These are phyloP conservation scores for Strix uralensis DNA, from an alignment of 2,113 vertebrate species.

Conservation along the genomic window DNA sequence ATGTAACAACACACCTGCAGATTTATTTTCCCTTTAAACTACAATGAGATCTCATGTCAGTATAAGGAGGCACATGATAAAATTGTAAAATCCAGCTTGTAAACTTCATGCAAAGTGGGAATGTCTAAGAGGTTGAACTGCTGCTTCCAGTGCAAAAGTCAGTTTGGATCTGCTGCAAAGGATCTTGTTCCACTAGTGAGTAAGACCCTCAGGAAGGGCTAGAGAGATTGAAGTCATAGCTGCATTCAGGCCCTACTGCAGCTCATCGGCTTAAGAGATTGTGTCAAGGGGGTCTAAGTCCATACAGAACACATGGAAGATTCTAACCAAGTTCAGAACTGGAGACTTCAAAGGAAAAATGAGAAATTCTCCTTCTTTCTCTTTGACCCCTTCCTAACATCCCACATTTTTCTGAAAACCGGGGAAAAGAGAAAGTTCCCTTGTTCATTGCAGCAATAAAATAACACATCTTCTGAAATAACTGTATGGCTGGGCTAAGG, in stretches of 20 bases:
- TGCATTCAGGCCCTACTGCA: not conserved
- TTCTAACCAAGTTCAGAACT: not conserved
- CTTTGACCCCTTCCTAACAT: not conserved
- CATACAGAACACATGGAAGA: not conserved
- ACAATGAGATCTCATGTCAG: not conserved
- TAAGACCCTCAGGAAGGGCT: not conserved
- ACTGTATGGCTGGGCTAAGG: not conserved
- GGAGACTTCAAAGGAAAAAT: not conserved
- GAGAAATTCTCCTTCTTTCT: not conserved
- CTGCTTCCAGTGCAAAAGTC: not conserved
- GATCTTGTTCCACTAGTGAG: not conserved
- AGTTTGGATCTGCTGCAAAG: not conserved
- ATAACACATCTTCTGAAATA: not conserved
- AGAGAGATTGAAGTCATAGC: not conserved
- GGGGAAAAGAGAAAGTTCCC: not conserved
- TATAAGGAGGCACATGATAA: not conserved
- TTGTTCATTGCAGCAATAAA: not conserved
- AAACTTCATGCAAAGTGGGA: not conserved
- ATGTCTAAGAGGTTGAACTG: not conserved
- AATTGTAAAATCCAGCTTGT: not conserved
- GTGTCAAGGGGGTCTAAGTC: not conserved
- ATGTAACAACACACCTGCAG: not conserved
- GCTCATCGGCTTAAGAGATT: not conserved
- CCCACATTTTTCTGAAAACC: not conserved
- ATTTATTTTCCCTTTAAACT: not conserved